phyloP scores from a whole-genome alignment of 2,113 vertebrate genomes.

The Progne subis region DNA sequence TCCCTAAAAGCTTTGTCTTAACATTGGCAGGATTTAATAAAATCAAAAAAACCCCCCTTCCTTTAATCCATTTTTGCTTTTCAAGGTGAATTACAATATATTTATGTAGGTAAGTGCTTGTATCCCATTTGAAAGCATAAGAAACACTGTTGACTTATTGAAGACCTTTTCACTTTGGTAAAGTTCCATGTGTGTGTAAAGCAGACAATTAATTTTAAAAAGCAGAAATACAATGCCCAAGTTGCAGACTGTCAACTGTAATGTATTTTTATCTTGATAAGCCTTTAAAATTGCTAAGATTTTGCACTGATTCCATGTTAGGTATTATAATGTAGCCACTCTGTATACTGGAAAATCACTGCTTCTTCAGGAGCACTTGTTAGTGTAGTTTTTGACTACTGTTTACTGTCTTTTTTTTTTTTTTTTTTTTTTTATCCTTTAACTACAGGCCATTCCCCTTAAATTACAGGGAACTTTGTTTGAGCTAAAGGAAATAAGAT shows the following conservation, averaged over 20 bases:
- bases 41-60: background rate
- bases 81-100: background rate
- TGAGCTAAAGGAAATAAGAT: background rate
- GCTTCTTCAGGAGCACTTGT: background rate
- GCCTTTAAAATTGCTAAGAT: background rate
- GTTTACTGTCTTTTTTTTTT: background rate
- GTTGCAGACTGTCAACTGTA: background rate
- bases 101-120: background rate
- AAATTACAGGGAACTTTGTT: background rate
- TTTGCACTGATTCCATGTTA: background rate
- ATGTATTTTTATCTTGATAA: background rate
- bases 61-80: background rate
- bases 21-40: background rate
- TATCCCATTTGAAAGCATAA: background rate
- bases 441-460: background rate
- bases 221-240: background rate
- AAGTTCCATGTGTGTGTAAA: background rate
- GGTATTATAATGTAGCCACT: background rate
- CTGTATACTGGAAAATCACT: background rate
- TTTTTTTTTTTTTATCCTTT: background rate
- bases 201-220: background rate
- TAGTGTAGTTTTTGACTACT: background rate
- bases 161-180: background rate
- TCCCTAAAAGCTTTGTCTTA: background rate
- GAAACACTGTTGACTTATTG: background rate